Evolutionary conservation across 2,888 invertebrate species (phyloP), one percentile per base, ranked within the genome.

Genomic region (Cybosia mesomella): DNA sequence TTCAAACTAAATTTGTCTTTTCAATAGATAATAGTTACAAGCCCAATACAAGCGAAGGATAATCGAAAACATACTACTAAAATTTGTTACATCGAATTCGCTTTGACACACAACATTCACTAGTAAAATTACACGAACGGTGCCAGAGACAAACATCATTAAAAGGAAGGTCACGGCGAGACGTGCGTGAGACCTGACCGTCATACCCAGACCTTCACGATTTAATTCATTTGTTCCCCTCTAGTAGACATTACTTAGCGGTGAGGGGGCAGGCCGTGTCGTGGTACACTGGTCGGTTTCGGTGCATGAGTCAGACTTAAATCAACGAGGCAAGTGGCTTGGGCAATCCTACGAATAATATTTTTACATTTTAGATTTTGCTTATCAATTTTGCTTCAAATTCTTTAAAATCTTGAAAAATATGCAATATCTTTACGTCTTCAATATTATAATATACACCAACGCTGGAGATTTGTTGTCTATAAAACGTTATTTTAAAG

Each of bases 131-230:
- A 62, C 34, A 65, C 53, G 22, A 65, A 62, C 34, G 54, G 34
- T 34, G 36, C n/a, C 39, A 54, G 49, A 53, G 55, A 72, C 76
- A 70, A 77, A 71, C 73, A 79, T 71, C 64, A 76, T 72, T 75
- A 73, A 60, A 59, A 59, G 22, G 68, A 79, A 79, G 79, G 79
- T 67, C 78, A 70, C 57, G 7, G 60, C 67, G 71, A 79, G 73
- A 77, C 75, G 73, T 80, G 81, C 80, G 72, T 72, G 77, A 76
- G 80, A 75, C 75, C 54, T 8, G 58, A 66, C 82, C 73, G 80
- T 13, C 64, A 13, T 64, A 77, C 21, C 9, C 4, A 73, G 82
- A 81, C 60, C 82, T 71, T 28, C 68, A 54, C 54, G 10, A 71
- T 69, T 74, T 68, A 70, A 80, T 81, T 68, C 70, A 72, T 73